A percentile compares a stretch with the other conserved stretches of the same genome.
Conservation (phyloP, 2,888 invertebrate species). For the Athalia cordata region DNA sequence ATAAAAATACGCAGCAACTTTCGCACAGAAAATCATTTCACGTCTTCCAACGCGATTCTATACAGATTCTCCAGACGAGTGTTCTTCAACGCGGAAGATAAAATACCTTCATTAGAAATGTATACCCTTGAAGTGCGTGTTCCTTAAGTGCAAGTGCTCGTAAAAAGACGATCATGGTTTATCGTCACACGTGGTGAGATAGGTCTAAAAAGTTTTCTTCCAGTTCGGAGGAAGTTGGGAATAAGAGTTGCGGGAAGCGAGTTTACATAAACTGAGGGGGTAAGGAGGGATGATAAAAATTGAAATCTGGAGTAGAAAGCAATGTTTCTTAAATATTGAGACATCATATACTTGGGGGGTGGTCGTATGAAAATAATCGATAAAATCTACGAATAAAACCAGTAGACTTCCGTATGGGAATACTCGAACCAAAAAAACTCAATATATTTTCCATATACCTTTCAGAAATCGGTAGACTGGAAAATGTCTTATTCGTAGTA, state of each 20-base stretch:
- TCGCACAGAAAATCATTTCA: too few species aligned
- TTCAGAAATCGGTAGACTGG: conserved; percentile 10
- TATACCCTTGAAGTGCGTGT: conserved; percentile 28
- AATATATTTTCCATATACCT: not conserved
- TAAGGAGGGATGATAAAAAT: conserved; percentile 20
- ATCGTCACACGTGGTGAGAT: not conserved
- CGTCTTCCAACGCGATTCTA: not conserved
- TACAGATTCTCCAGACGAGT: conserved; percentile 8
- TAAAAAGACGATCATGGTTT: conserved; percentile 6
- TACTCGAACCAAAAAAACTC: too few species aligned
- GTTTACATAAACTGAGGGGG: not conserved
- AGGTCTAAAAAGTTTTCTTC: not conserved
- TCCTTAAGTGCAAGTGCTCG: conserved; percentile 27
- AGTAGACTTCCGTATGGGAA: not conserved
- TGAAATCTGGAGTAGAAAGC: conserved; percentile 13
- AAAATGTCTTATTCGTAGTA: conserved; percentile 15
- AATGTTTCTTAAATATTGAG: not conserved
- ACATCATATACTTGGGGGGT: not conserved
- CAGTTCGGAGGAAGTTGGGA: not conserved
- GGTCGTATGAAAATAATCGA: not conserved
- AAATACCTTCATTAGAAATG: conserved; percentile 28
- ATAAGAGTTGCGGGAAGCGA: not conserved
- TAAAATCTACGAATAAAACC: not conserved
- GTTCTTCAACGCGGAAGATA: conserved; percentile 10
- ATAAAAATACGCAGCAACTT: too few species aligned